Evolutionary conservation across 2,113 vertebrate genomes (phyloP), one percentile per base, ranked within the genome.

Genomic region (Coracopsis vasa): DNA sequence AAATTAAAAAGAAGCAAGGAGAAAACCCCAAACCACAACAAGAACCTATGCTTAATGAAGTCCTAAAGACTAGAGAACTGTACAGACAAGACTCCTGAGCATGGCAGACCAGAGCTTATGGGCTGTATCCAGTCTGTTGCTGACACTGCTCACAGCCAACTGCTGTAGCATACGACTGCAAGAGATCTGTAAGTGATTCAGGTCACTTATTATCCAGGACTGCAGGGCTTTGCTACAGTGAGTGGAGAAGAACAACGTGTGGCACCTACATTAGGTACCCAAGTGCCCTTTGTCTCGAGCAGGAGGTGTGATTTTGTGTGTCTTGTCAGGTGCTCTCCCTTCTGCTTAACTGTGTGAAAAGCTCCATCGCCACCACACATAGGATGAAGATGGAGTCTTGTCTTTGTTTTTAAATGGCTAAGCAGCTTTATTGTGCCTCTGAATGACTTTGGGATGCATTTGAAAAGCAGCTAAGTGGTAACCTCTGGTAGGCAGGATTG

Each of bases 1-100:
- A 94, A 92, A 94, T 95, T 95, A 91, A 94, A 94, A 74, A 95
- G 77, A 89, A 90, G 51, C 54, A 56, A 93, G 31, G 35, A 50
- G 92, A 92, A 94, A 87, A 18, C 0, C 24, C 67, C 69, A 95
- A 89, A 87, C 86, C 90, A 92, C 94, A 96, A 86, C 54, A 96
- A 90, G 75, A 33, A 92, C 23, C 3, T 64, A 2, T 62, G 47
- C 20, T 88, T 94, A 92, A 94, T 77, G 50, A 71, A 88, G n/a
- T 86, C 60, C 33, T 86, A 31, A 86, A 80, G 45, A 67, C 65
- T 25, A 80, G 74, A 74, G 54, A 50, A 81, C 67, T 95, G 86
- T 78, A 91, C 35, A 84, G 88, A 74, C 80, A 91, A 88, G 85
- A 91, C 45, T 86, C 37, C 64, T 78, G 86, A 94, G n/a, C 54